These are phyloP conservation scores for Anisognathus igniventris DNA, from an alignment of 2,797 vertebrate species.

Conservation along the genomic window DNA sequence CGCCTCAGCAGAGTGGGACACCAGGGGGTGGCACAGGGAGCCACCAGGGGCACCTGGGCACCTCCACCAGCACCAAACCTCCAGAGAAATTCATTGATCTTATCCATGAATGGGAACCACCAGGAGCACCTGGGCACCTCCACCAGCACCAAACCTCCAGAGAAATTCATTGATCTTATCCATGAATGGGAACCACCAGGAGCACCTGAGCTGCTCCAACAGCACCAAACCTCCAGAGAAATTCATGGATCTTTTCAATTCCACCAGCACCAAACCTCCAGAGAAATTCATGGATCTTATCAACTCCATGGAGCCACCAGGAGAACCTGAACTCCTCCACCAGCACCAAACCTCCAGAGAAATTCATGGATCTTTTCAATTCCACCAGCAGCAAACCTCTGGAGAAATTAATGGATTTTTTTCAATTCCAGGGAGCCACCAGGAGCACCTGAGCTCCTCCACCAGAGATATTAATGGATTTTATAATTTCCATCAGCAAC, in stretches of 20 bases:
- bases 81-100: not conserved
- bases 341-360: too few relatives aligned
- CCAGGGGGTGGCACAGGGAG: not conserved
- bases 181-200: too few relatives aligned
- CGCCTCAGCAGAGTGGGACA: not conserved
- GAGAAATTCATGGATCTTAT: not conserved
- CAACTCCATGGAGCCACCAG: too few relatives aligned
- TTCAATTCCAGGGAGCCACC: not conserved
- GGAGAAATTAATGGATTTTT: too few relatives aligned
- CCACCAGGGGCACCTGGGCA: rapidly evolving
- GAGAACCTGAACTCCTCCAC: too few relatives aligned
- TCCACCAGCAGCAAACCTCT: too few relatives aligned
- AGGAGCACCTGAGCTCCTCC: not conserved
- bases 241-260: not conserved
- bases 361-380: too few relatives aligned
- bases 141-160: rapidly evolving
- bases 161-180: not conserved
- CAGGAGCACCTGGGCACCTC: not conserved
- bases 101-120: not conserved
- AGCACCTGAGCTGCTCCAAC: too few relatives aligned
- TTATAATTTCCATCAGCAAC: too few relatives aligned
- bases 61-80: not conserved
- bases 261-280: rapidly evolving
- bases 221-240: not conserved
- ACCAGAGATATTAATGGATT: too few relatives aligned